Conservation (phyloP, 2,888 invertebrate species). For the Heliconius aoede region DNA sequence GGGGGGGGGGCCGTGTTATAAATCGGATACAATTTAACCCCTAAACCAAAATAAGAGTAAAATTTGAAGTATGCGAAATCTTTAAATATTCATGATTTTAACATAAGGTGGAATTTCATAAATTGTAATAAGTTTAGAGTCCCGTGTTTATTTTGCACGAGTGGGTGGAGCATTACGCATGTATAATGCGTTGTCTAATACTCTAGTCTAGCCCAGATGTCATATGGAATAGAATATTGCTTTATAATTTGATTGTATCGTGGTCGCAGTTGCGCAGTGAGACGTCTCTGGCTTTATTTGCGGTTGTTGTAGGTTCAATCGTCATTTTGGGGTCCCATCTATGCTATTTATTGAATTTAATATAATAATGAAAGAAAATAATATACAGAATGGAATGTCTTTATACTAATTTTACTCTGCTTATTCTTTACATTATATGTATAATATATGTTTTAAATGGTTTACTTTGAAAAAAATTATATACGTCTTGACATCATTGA, state of each 20-base stretch:
- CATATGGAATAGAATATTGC: slow-evolving; percentile 19
- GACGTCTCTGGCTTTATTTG: neutral
- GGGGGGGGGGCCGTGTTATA: neutral
- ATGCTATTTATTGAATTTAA: no score
- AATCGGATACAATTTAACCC: slow-evolving; percentile 16
- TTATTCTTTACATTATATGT: no score
- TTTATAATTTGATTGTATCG: slow-evolving; percentile 12
- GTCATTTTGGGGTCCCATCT: neutral
- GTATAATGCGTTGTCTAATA: slow-evolving; percentile 44
- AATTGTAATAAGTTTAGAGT: slow-evolving; percentile 22
- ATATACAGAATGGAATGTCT: no score
- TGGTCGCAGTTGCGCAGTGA: neutral
- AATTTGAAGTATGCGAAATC: slow-evolving; percentile 23
- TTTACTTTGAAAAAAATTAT: no score
- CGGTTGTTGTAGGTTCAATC: neutral
- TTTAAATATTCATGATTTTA: slow-evolving; percentile 24
- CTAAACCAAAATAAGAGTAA: slow-evolving; percentile 10
- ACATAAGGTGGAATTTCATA: slow-evolving; percentile 23
- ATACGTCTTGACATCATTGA: no score
- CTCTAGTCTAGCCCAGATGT: slow-evolving; percentile 10
- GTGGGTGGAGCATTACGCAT: slow-evolving; percentile 43
- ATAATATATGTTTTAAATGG: no score
- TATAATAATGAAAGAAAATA: no score
- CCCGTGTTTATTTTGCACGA: slow-evolving; percentile 24
- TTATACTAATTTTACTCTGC: no score